Conservation (phyloP, 2,113 vertebrate genomes). For the Cnemophilus loriae region DNA sequence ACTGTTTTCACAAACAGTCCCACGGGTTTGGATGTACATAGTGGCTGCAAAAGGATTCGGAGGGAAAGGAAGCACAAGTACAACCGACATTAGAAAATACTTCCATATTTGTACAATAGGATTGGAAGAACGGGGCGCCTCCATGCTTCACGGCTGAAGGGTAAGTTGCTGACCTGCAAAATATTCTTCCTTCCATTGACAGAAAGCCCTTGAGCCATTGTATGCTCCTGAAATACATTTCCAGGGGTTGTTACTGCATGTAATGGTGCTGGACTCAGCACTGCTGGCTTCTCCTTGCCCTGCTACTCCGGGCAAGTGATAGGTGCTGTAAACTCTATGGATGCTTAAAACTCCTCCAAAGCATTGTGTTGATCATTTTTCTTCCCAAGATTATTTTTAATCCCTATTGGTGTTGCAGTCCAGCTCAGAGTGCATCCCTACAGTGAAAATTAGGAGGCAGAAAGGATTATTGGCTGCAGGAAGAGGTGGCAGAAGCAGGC, state of each 20-base stretch:
- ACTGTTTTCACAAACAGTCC: not conserved
- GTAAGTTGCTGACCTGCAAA: not conserved
- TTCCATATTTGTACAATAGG: not conserved
- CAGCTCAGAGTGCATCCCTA: not conserved
- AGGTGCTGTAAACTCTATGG: not conserved
- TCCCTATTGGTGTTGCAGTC: rapidly evolving
- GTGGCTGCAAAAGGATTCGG: not conserved
- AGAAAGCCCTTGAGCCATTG: not conserved
- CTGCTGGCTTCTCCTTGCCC: not conserved
- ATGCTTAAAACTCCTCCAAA: not conserved
- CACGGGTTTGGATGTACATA: not conserved
- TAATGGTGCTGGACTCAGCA: rapidly evolving
- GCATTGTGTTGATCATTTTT: not conserved
- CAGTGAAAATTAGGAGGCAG: not conserved
- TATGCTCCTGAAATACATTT: not conserved
- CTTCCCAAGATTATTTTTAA: not conserved
- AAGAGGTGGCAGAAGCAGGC: not conserved
- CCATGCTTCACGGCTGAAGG: not conserved
- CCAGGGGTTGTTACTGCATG: not conserved
- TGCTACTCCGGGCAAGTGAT: not conserved
- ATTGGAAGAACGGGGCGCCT: rapidly evolving
- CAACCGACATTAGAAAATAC: not conserved
- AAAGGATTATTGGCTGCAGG: not conserved
- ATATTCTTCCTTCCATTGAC: not conserved
- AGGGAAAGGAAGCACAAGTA: not conserved